Base-by-base conservation (phyloP, 1,140 invertebrate species). In the Orussus abietinus region DNA sequence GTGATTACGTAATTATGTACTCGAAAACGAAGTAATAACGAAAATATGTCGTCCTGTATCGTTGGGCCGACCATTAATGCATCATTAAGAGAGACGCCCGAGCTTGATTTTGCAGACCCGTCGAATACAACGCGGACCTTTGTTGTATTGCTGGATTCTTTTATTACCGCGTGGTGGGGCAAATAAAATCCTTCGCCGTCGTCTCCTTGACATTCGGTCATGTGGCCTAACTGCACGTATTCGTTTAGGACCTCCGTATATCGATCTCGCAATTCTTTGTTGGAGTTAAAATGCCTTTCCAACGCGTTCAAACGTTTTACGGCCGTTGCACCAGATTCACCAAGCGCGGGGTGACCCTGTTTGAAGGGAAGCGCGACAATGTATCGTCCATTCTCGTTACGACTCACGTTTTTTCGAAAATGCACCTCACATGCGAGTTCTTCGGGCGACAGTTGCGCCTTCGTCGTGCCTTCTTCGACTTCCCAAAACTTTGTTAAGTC, bases 231-330 rank as follows among this genome's bases (percentile, higher is more conserved):
- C n/a, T n/a, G n/a, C n/a, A n/a, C 5, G 10, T 46, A 36, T 5
- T 46, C 38, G 5, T 18, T 10, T 14, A 46, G 40, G 19, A 40
- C 33, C 22, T 29, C 10, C 15, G 14, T n/a, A 19, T 46, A 46
- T 26, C 25, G 32, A 2, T 5, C 12, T 10, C 41, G 13, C 5
- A 46, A 41, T 11, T 20, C 26, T 3, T 18, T 26, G 28, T 54
- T 25, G 20, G 25, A 15, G 1, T 47, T 37, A 2, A 59, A 45
- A 36, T 31, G 31, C 4, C 36, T 28, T 28, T 52, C 43, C 3
- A 57, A 25, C 2, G 34, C n/a, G 10, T 39, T 35, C 5, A 59
- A 49, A 21, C 49, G 25, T 7, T 45, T 49, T 2, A 51, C 5
- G 5, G 54, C 54, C n/a, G 13, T 30, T 11, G 26, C n/a, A 12